Conservation (phyloP, 1,140 invertebrate genomes). For the Acromyrmex charruanus region DNA sequence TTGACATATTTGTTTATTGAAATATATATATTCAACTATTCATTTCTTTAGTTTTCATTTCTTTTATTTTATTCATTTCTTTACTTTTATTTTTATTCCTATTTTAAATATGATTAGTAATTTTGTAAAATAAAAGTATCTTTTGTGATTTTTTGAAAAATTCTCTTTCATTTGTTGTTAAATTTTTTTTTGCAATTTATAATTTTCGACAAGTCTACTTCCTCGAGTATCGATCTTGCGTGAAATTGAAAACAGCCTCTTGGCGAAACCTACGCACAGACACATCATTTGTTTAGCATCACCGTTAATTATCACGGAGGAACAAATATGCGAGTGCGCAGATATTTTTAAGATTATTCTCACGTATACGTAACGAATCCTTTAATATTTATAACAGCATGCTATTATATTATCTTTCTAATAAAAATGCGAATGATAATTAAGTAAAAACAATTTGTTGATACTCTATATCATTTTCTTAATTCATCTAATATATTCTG, state of each 20-base stretch:
- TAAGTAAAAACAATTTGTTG: not conserved
- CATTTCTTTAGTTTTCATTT: too few species aligned
- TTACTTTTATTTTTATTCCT: too few species aligned
- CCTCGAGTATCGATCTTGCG: constrained; percentile 85
- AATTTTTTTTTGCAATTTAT: too few species aligned
- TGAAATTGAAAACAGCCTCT: constrained; percentile 95
- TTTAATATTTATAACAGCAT: not conserved
- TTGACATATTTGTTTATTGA: too few species aligned
- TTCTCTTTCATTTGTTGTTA: too few species aligned
- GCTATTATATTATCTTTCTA: not conserved
- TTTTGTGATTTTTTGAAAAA: too few species aligned
- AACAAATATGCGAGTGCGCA: constrained; percentile 92
- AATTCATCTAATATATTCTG: not conserved
- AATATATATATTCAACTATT: too few species aligned
- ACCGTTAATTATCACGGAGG: constrained; percentile 95
- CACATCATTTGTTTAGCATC: constrained; percentile 98
- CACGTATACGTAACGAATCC: constrained; percentile 1
- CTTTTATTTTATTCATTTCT: too few species aligned
- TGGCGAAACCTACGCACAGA: constrained; percentile 98
- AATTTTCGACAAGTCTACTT: too few species aligned
- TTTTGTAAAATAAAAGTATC: too few species aligned
- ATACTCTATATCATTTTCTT: not conserved
- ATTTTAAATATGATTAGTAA: too few species aligned
- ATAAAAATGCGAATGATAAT: not conserved
- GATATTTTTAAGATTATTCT: constrained; percentile 88